A percentile compares a stretch with the other conserved stretches of the same genome.
phyloP scores from a whole-genome alignment of 2,797 vertebrate genomes.

The Gadopsis marmoratus region DNA sequence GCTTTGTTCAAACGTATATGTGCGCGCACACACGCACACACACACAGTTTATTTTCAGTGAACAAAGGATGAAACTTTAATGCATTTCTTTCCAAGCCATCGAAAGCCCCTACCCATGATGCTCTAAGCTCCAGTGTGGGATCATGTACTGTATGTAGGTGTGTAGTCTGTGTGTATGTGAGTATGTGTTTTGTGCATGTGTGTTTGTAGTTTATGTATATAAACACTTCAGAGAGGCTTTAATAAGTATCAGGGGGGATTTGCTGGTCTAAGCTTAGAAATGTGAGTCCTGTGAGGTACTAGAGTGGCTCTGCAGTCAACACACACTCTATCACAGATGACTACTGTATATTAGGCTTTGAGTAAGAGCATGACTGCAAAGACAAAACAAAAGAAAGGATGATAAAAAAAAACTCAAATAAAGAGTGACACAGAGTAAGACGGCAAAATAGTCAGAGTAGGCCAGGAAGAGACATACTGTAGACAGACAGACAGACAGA shows the following conservation, averaged over 20 bases:
- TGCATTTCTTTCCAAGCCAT: slow-evolving; percentile 22
- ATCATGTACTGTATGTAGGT: slow-evolving; percentile 10
- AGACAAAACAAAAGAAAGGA: background rate
- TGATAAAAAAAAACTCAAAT: background rate
- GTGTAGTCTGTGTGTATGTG: slow-evolving; percentile 6
- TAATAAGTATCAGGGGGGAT: slow-evolving; percentile 70
- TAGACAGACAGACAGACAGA: slow-evolving; percentile 9
- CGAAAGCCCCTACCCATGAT: background rate
- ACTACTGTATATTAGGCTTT: slow-evolving; percentile 5
- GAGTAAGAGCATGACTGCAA: background rate
- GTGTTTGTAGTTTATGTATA: slow-evolving; percentile 47
- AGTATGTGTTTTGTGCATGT: slow-evolving; percentile 9
- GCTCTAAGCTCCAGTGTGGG: slow-evolving; percentile 10
- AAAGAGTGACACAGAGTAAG: background rate
- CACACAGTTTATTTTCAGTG: slow-evolving; percentile 42
- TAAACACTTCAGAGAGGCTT: slow-evolving; percentile 70
- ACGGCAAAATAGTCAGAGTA: background rate
- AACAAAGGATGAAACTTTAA: slow-evolving; percentile 36
- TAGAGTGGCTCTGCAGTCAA: slow-evolving; percentile 25
- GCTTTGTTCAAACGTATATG: slow-evolving; percentile 28
- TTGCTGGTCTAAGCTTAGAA: slow-evolving; percentile 62
- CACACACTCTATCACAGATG: slow-evolving; percentile 9
- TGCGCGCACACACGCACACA: background rate
- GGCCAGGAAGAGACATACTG: background rate
- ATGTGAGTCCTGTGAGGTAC: slow-evolving; percentile 42